Evolutionary conservation across 1,140 invertebrate genomes (phyloP).

Genomic region (Drosophila kurseongensis): DNA sequence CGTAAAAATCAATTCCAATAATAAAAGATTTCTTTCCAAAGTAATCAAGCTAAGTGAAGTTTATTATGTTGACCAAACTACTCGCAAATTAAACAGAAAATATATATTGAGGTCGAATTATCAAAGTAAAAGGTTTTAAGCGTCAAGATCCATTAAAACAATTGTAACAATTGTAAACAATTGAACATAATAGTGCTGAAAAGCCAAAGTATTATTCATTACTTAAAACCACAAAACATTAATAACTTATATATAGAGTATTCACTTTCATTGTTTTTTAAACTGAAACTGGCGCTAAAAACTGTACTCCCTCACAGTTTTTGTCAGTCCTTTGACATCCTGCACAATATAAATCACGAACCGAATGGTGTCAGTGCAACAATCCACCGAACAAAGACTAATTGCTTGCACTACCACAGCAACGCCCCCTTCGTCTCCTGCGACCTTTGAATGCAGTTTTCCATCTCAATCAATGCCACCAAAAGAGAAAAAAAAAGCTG

Average conservation of each 20-base stretch:
- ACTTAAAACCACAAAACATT: not conserved
- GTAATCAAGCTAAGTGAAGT: not conserved
- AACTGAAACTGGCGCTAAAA: conserved; percentile 5
- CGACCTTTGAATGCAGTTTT: conserved; percentile 29
- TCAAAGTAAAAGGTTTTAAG: not conserved
- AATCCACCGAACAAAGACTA: conserved; percentile 50
- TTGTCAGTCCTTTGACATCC: conserved; percentile 40
- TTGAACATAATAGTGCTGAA: not conserved
- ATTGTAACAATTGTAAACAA: no score
- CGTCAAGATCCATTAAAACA: not conserved
- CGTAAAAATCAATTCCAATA: not conserved
- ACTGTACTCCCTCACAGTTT: conserved; percentile 25
- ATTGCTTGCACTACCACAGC: conserved; percentile 33
- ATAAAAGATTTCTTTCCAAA: not conserved
- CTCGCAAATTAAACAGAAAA: not conserved
- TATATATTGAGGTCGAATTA: not conserved
- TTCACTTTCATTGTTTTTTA: not conserved
- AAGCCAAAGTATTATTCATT: not conserved
- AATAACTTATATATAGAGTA: not conserved
- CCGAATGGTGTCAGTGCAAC: conserved; percentile 41
- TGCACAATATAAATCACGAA: conserved; percentile 46
- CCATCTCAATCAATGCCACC: conserved; percentile 40
- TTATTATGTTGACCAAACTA: not conserved
- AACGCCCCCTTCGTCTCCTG: not conserved
- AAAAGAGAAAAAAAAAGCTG: conserved; percentile 4